Percentiles rank a stretch among this genome's conserved stretches.
These are phyloP conservation scores for Pheosia tremula DNA, from an alignment of 2,888 invertebrate species.

Conservation along the genomic window DNA sequence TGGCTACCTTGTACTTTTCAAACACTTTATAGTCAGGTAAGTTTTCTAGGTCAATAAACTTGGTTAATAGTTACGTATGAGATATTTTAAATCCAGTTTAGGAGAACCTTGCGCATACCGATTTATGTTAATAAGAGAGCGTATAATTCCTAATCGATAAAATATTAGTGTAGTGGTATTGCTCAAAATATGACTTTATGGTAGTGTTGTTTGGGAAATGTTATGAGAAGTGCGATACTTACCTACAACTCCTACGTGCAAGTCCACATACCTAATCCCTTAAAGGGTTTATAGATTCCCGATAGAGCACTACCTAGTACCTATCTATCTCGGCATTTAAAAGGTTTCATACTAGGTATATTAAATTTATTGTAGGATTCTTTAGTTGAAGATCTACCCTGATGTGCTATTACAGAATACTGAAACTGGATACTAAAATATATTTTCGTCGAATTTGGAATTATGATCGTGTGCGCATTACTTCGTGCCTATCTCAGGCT, in stretches of 20 bases:
- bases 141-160: conserved; percentile 37
- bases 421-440: no score
- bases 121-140: conserved; percentile 53
- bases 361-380: conserved; percentile 22
- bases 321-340: conserved; percentile 26
- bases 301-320: conserved; percentile 16
- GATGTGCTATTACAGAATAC: neutral
- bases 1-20: no score
- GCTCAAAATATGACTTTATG: no score
- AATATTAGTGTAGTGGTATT: neutral
- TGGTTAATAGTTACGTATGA: no score
- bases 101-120: conserved; percentile 31
- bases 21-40: no score
- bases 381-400: neutral
- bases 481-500: no score
- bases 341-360: conserved; percentile 31
- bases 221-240: neutral
- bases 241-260: conserved; percentile 10
- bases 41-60: no score
- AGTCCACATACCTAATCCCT: conserved; percentile 42
- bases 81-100: no score
- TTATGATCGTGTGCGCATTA: no score
- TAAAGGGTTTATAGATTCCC: conserved; percentile 48
- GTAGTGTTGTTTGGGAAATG: no score
- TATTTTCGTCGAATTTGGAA: no score